phyloP scores from a whole-genome alignment of 2,797 vertebrate species.

The Myoxocephalus aenaeus region DNA sequence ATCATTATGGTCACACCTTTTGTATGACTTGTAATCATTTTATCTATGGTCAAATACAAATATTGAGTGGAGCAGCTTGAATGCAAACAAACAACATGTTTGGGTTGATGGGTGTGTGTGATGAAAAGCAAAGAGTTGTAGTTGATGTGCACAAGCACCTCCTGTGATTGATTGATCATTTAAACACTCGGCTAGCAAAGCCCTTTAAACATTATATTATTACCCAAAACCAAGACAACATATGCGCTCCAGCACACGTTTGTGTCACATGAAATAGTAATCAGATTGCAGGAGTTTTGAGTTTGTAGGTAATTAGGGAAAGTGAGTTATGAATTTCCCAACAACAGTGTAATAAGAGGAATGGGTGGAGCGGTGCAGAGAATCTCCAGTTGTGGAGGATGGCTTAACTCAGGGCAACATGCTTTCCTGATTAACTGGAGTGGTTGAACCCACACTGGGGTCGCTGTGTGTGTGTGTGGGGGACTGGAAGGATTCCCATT shows the following conservation, averaged over 20 bases:
- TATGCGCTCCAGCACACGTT: not conserved
- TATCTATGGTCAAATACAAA: not conserved
- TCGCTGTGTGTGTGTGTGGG: conserved; percentile 13
- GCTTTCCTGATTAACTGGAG: conserved; percentile 78
- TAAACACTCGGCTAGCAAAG: not conserved
- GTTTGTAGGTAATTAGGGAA: not conserved
- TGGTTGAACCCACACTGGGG: conserved; percentile 68
- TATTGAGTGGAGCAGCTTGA: not conserved
- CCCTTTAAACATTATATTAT: not conserved
- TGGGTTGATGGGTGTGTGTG: not conserved
- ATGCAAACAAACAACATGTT: not conserved
- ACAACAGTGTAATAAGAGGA: conserved; percentile 11
- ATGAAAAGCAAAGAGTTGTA: not conserved
- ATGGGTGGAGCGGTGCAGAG: conserved; percentile 29
- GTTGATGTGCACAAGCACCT: not conserved
- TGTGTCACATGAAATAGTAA: conserved; percentile 1
- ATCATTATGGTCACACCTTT: not conserved
- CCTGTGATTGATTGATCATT: not conserved
- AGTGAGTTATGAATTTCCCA: conserved; percentile 18
- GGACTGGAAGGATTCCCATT: conserved; percentile 65
- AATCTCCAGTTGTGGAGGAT: conserved; percentile 60
- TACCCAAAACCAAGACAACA: not conserved
- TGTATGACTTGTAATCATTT: not conserved
- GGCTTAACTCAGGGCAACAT: conserved; percentile 72
- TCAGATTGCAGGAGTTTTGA: not conserved